Base-by-base conservation (phyloP, 2,797 vertebrate genomes). In the Syngnathus acus region DNA sequence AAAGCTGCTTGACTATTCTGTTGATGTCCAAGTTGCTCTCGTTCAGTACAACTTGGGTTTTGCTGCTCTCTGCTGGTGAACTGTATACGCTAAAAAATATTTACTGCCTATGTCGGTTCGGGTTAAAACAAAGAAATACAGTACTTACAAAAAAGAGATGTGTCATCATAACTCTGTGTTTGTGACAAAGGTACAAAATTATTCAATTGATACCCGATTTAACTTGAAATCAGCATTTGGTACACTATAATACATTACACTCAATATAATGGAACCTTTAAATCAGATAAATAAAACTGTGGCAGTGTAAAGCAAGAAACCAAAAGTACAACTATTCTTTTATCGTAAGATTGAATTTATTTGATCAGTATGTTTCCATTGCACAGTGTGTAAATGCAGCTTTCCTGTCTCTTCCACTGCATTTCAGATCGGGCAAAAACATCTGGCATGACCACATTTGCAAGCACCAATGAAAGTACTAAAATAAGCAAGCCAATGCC, bases 11-110 rank as follows among this genome's bases (percentile, higher is more conserved):
- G 50, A 53, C 2, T 10, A 23, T 23, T 26, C 10, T 54, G 57
- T 38, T 39, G 26, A 19, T 3, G 7, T 39, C n/a, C 9, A 1
- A 60, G 16, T 42, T 23, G 11, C 21, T 43, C 19, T 23, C 19
- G 6, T 43, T 62, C n/a, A 62, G n/a, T 6, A 23, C 21, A 42
- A 13, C 39, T 42, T 62, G 40, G 21, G 21, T 4, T 45, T 42
- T 75, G 67, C 82, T 77, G 66, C 84, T 83, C 79, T 65, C 87
- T 88, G 83, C 77, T 87, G 87, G 78, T 55, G 6, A 40, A 23
- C 53, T 3, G 7, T 69, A 38, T 71, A 70, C 60, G 51, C 68
- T 6, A 9, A 53, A 17, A 47, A 17, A n/a, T 11, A 5, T 17
- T 37, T 40, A 65, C 6, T 14, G 4, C 6, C 5, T 5, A 4